A percentile compares a stretch with the other conserved stretches of the same genome.
phyloP scores from a whole-genome alignment of 2,797 vertebrate genomes.

The Pangasius djambal region DNA sequence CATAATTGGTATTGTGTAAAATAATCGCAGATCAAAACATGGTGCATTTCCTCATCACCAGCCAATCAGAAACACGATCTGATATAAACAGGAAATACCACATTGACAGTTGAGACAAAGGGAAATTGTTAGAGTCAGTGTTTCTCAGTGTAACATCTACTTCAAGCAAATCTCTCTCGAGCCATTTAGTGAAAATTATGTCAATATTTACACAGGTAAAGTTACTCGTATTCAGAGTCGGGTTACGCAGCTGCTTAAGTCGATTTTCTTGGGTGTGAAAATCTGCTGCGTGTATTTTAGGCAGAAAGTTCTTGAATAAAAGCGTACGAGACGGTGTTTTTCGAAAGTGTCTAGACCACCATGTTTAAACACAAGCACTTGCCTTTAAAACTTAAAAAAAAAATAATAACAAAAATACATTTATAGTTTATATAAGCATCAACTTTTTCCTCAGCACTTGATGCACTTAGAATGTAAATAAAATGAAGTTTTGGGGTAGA shows the following conservation, averaged over 20 bases:
- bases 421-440: not conserved
- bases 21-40: not conserved
- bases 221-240: not conserved
- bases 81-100: not conserved
- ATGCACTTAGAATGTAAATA: not conserved
- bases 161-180: not conserved
- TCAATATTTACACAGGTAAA: not conserved
- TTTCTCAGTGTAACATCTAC: not conserved
- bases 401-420: not conserved
- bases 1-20: too few species aligned
- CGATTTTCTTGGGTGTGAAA: too few species aligned
- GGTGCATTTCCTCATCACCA: not conserved
- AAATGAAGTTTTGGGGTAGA: not conserved
- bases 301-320: not conserved
- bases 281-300: not conserved
- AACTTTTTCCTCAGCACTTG: not conserved
- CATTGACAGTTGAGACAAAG: not conserved
- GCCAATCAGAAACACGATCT: not conserved
- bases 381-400: not conserved
- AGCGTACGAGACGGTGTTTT: not conserved
- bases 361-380: not conserved
- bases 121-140: not conserved
- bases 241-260: not conserved
- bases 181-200: not conserved
- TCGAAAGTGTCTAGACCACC: not conserved